These are phyloP conservation scores for Palaemon carinicauda DNA, from an alignment of 1,140 invertebrate species.

Conservation along the genomic window DNA sequence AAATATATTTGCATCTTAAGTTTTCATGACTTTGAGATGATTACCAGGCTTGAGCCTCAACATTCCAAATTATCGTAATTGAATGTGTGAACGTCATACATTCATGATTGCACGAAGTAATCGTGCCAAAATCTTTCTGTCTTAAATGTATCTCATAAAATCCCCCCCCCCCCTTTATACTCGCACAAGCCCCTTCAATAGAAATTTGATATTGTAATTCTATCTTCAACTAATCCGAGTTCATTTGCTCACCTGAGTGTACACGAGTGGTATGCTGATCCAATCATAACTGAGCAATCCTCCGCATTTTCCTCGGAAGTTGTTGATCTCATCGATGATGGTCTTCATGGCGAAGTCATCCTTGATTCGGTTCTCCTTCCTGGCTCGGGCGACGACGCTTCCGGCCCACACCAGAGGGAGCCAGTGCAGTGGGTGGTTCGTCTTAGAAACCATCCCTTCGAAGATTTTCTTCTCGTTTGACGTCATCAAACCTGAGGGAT, in stretches of 20 bases:
- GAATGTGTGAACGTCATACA: too few relatives aligned
- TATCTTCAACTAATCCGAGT: neutral
- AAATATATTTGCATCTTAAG: too few relatives aligned
- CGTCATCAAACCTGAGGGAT: conserved; percentile 74
- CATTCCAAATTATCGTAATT: too few relatives aligned
- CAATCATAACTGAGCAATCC: conserved; percentile 70
- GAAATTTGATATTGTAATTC: neutral
- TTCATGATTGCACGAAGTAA: too few relatives aligned
- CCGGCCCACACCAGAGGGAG: conserved; percentile 80
- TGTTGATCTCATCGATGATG: conserved; percentile 66
- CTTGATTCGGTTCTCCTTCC: conserved; percentile 70
- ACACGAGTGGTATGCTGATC: conserved; percentile 71
- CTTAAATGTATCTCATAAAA: too few relatives aligned
- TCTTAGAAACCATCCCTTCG: conserved; percentile 80
- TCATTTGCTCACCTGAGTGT: conserved; percentile 67
- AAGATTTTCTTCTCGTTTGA: conserved; percentile 85
- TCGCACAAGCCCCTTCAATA: too few relatives aligned
- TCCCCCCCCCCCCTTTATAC: too few relatives aligned
- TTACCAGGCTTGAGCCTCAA: too few relatives aligned
- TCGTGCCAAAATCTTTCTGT: too few relatives aligned
- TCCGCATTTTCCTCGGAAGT: conserved; percentile 66
- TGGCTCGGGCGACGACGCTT: conserved; percentile 67
- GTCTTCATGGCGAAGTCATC: conserved; percentile 71
- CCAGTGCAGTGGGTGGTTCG: conserved; percentile 91
- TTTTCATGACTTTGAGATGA: too few relatives aligned